A percentile compares a stretch with the other conserved stretches of the same genome.
phyloP scores from a whole-genome alignment of 1,140 invertebrate genomes.

The Hyles vespertilio region DNA sequence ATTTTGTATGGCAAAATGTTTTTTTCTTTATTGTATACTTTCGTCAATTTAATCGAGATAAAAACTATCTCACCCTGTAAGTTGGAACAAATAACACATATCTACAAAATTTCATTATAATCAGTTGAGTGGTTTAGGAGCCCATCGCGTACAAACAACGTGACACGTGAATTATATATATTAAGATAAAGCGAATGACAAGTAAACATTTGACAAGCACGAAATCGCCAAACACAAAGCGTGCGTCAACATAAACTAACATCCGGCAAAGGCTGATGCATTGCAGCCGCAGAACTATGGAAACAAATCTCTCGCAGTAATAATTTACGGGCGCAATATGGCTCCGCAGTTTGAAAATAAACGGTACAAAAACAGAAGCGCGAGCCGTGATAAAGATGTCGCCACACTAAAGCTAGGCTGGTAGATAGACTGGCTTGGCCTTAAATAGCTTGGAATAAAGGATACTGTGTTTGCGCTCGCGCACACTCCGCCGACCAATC shows the following conservation, averaged over 20 bases:
- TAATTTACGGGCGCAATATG: slow-evolving; percentile 72
- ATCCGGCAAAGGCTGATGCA: slow-evolving; percentile 46
- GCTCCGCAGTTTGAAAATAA: slow-evolving; percentile 60
- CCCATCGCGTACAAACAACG: too few relatives aligned
- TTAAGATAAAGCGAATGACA: slow-evolving; percentile 31
- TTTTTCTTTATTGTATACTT: too few relatives aligned
- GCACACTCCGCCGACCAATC: slow-evolving; percentile 42
- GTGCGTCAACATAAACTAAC: slow-evolving; percentile 49
- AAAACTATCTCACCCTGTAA: too few relatives aligned
- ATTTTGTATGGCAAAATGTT: too few relatives aligned
- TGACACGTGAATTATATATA: too few relatives aligned
- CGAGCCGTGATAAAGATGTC: slow-evolving; percentile 68
- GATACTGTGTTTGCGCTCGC: slow-evolving; percentile 21
- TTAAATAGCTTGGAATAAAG: slow-evolving; percentile 51
- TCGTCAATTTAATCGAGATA: too few relatives aligned
- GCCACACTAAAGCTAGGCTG: slow-evolving; percentile 45
- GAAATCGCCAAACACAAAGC: slow-evolving; percentile 63
- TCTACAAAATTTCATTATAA: too few relatives aligned
- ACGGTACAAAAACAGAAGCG: slow-evolving; percentile 63
- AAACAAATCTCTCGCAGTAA: slow-evolving; percentile 70
- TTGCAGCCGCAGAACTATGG: slow-evolving; percentile 69
- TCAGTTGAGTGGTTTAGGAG: too few relatives aligned
- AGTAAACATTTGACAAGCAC: slow-evolving; percentile 46
- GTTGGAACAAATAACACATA: too few relatives aligned
- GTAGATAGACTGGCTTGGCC: slow-evolving; percentile 62